A percentile compares a stretch with the other conserved stretches of the same genome.
phyloP scores from a whole-genome alignment of 2,888 invertebrate genomes.

The Melieria omissa region DNA sequence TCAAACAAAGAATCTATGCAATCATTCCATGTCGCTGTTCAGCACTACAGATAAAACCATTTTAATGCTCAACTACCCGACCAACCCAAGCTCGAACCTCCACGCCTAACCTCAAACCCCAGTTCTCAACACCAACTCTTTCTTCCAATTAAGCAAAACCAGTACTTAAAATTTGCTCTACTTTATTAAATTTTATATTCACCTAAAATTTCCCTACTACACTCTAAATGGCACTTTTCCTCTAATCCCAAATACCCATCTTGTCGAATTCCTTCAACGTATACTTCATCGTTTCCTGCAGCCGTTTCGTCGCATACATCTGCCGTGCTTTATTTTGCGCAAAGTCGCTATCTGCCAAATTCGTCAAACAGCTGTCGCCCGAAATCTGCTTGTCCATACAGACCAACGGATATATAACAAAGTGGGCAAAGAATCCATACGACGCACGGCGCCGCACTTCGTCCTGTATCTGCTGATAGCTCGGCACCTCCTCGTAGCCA shows the following conservation, averaged over 20 bases:
- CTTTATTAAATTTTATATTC: no score
- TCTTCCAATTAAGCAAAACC: no score
- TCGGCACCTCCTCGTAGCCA: constrained; percentile 49
- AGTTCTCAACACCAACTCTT: no score
- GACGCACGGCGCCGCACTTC: constrained; percentile 54
- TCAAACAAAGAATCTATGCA: no score
- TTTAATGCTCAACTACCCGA: no score
- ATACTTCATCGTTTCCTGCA: constrained; percentile 53
- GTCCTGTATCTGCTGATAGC: constrained; percentile 50
- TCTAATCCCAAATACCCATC: constrained; percentile 52
- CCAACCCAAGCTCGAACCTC: no score
- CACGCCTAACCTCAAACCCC: no score
- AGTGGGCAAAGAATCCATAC: constrained; percentile 59
- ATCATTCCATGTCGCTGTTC: no score
- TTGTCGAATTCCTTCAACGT: constrained; percentile 57
- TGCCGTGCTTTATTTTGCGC: constrained; percentile 50
- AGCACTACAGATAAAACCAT: no score
- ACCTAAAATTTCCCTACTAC: no score
- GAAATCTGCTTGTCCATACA: constrained; percentile 56
- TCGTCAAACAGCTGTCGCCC: constrained; percentile 55
- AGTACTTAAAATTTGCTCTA: no score
- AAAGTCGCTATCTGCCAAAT: constrained; percentile 53
- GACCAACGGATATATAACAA: constrained; percentile 55
- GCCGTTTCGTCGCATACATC: constrained; percentile 54
- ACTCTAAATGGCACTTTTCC: background rate